These are phyloP conservation scores for Manis crassicaudata DNA, from an alignment of 2,797 vertebrate genomes.

Conservation along the genomic window DNA sequence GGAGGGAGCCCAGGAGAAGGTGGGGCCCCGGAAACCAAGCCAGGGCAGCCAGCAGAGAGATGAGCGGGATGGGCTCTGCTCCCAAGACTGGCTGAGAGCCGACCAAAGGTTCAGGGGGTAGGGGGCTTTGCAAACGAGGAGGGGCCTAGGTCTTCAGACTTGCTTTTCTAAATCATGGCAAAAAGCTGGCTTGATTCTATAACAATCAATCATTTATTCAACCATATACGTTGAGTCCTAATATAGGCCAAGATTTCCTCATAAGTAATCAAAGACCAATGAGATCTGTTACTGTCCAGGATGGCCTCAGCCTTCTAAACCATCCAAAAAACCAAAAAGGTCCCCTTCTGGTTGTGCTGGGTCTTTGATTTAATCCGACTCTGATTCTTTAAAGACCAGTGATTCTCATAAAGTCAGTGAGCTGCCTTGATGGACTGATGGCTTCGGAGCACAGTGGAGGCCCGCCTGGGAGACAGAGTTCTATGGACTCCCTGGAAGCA, in stretches of 20 bases:
- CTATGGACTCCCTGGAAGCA: rapidly evolving
- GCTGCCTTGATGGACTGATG: rapidly evolving
- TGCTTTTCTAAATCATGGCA: not conserved
- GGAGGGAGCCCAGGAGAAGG: not conserved
- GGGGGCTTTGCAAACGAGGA: not conserved
- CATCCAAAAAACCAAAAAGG: too few species aligned
- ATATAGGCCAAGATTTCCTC: not conserved
- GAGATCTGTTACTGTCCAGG: not conserved
- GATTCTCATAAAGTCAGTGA: not conserved
- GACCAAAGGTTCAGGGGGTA: rapidly evolving
- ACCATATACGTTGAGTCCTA: not conserved
- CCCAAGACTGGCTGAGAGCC: not conserved
- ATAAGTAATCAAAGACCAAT: not conserved
- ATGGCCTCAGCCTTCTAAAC: not conserved
- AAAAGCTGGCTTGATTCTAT: not conserved
- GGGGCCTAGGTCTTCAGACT: not conserved
- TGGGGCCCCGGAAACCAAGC: not conserved
- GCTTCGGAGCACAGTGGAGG: rapidly evolving
- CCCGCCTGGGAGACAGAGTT: rapidly evolving
- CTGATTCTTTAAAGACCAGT: not conserved
- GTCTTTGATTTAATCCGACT: not conserved
- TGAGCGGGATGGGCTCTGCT: rapidly evolving
- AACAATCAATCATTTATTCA: rapidly evolving
- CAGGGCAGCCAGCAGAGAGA: rapidly evolving
- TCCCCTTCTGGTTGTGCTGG: not conserved